A percentile compares a stretch with the other conserved stretches of the same genome.
phyloP scores from a whole-genome alignment of 1,140 invertebrate species.

The Ceratosolen solmsi region DNA sequence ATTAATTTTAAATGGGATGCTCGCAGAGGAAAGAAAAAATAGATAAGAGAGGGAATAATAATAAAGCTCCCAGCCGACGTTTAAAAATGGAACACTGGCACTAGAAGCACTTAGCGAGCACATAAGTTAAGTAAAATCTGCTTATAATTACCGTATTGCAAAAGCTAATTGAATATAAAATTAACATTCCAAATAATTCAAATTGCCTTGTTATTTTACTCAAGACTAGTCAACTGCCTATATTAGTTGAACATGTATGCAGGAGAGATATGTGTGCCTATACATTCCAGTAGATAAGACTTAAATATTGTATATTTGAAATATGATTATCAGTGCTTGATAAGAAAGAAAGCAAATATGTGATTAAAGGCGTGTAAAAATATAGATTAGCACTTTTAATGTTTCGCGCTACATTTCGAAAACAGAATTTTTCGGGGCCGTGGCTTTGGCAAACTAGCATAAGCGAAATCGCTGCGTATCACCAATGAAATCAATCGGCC shows the following conservation, averaged over 20 bases:
- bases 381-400: not conserved
- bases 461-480: not conserved
- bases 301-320: slow-evolving; percentile 32
- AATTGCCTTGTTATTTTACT: not conserved
- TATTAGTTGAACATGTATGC: not conserved
- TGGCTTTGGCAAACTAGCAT: not conserved
- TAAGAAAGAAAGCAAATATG: slow-evolving; percentile 35
- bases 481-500: too few relatives aligned
- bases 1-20: not conserved
- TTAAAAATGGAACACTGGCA: not conserved
- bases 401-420: not conserved
- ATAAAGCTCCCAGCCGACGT: not conserved
- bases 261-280: slow-evolving; percentile 26
- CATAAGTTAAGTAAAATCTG: not conserved
- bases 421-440: not conserved
- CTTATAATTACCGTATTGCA: not conserved
- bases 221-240: not conserved
- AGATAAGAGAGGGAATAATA: not conserved
- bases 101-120: not conserved
- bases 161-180: not conserved
- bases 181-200: not conserved
- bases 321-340: slow-evolving; percentile 35
- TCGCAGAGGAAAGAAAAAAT: not conserved
- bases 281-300: slow-evolving; percentile 42
- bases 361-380: slow-evolving; percentile 10